Conservation (phyloP, 2,888 invertebrate species). For the Piscicola geometra region DNA sequence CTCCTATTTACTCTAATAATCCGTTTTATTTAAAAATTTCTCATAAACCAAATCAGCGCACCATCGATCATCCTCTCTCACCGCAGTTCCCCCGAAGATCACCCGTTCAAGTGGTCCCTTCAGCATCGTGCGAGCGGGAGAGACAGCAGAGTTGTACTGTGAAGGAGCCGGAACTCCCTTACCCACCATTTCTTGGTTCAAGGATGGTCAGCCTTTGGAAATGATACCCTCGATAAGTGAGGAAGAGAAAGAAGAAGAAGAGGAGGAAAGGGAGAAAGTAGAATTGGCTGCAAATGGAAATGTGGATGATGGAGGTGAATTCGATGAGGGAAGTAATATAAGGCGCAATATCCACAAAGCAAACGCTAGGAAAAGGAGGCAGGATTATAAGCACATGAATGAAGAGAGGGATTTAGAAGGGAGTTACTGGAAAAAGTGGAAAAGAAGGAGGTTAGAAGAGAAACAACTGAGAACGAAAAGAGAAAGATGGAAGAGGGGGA, state of each 20-base stretch:
- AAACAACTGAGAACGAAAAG: neutral
- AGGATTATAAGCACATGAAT: too few relatives aligned
- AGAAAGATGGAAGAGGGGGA: too few relatives aligned
- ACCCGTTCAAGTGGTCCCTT: neutral
- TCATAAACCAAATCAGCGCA: neutral
- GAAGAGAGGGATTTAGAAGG: too few relatives aligned
- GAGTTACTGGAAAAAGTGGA: neutral
- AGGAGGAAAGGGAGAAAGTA: neutral
- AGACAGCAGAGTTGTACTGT: slow-evolving; percentile 22
- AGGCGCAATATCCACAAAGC: neutral
- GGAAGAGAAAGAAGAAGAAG: neutral
- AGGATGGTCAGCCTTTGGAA: slow-evolving; percentile 10
- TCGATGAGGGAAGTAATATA: neutral
- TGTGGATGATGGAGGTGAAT: neutral
- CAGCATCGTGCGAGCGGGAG: neutral
- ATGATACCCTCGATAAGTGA: neutral
- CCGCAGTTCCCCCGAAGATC: slow-evolving; percentile 23
- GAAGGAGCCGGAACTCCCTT: slow-evolving; percentile 16
- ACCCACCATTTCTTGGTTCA: slow-evolving; percentile 26
- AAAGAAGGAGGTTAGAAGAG: neutral
- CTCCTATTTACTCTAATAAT: too few relatives aligned
- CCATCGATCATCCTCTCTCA: neutral
- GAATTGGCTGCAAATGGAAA: neutral
- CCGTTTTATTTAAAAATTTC: too few relatives aligned
- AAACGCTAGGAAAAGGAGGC: too few relatives aligned